Evolutionary conservation across 2,113 vertebrate genomes (phyloP).

Genomic region (Ameiurus melas): DNA sequence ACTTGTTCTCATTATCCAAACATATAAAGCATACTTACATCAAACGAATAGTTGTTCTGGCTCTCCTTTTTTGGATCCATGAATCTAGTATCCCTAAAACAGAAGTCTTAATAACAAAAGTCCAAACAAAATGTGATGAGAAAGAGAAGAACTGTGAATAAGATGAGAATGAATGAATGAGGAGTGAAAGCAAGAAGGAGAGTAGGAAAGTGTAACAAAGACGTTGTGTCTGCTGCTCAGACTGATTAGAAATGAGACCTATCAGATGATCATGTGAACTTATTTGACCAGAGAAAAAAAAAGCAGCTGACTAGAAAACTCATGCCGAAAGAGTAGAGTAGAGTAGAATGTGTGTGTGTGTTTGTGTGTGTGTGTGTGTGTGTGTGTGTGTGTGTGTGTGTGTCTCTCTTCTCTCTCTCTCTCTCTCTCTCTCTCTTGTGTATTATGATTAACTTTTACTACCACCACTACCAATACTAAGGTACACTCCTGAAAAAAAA

Average conservation of each 20-base stretch:
- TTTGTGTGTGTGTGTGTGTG: too few relatives aligned
- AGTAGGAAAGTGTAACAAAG: neutral
- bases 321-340: slow-evolving; percentile 18
- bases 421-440: neutral
- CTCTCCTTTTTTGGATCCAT: slow-evolving; percentile 71
- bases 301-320: slow-evolving; percentile 49
- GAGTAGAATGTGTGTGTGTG: too few relatives aligned
- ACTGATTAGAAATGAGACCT: slow-evolving; percentile 33
- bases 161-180: neutral
- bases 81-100: slow-evolving; percentile 37
- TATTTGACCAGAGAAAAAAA: slow-evolving; percentile 28
- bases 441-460: neutral
- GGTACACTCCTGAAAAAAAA: too few relatives aligned
- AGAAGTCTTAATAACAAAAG: slow-evolving; percentile 15
- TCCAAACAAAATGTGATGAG: neutral
- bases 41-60: slow-evolving; percentile 68
- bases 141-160: slow-evolving; percentile 1
- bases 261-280: slow-evolving; percentile 53
- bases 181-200: neutral
- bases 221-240: neutral
- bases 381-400: neutral
- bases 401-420: neutral
- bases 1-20: neutral
- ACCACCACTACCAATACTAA: too few relatives aligned
- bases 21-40: slow-evolving; percentile 65